These are phyloP conservation scores for Sebastes itinus DNA, from an alignment of 2,797 vertebrate species.

Conservation along the genomic window DNA sequence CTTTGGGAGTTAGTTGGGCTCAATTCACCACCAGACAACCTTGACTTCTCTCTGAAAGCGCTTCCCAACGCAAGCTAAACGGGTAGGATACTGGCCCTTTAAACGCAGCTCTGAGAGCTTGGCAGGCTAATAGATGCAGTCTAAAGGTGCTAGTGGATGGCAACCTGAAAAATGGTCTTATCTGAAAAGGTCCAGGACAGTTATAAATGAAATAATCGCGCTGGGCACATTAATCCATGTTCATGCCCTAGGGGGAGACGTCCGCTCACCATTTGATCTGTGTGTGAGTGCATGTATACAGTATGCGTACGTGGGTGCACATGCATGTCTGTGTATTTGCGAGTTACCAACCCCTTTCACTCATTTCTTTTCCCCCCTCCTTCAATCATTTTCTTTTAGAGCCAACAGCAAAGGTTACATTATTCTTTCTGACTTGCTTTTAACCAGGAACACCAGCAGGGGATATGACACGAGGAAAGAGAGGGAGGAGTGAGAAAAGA, in stretches of 20 bases:
- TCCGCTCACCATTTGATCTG: slow-evolving; percentile 66
- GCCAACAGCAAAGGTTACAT: slow-evolving; percentile 28
- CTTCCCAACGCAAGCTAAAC: slow-evolving; percentile 39
- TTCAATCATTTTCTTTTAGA: slow-evolving; percentile 36
- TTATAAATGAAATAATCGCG: slow-evolving; percentile 82
- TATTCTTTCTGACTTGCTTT: slow-evolving; percentile 36
- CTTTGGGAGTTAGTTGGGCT: slow-evolving; percentile 10
- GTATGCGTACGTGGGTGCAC: background rate
- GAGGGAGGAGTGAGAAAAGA: background rate
- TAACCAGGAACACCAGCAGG: slow-evolving; percentile 13
- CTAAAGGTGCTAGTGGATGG: slow-evolving; percentile 80
- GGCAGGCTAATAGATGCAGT: slow-evolving; percentile 78
- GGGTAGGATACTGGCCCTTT: slow-evolving; percentile 69
- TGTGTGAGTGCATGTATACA: slow-evolving; percentile 45
- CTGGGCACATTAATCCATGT: slow-evolving; percentile 78
- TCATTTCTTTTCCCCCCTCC: background rate
- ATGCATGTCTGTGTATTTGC: slow-evolving; percentile 7
- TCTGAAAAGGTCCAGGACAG: slow-evolving; percentile 82
- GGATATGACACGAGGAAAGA: background rate
- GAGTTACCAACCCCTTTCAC: slow-evolving; percentile 13
- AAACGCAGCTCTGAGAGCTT: slow-evolving; percentile 68
- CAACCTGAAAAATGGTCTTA: slow-evolving; percentile 81
- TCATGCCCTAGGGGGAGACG: slow-evolving; percentile 66
- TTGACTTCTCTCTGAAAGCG: slow-evolving; percentile 32
- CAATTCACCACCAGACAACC: slow-evolving; percentile 28